These are phyloP conservation scores for Neoitamus cyanurus DNA, from an alignment of 2,888 invertebrate genomes.

Conservation along the genomic window DNA sequence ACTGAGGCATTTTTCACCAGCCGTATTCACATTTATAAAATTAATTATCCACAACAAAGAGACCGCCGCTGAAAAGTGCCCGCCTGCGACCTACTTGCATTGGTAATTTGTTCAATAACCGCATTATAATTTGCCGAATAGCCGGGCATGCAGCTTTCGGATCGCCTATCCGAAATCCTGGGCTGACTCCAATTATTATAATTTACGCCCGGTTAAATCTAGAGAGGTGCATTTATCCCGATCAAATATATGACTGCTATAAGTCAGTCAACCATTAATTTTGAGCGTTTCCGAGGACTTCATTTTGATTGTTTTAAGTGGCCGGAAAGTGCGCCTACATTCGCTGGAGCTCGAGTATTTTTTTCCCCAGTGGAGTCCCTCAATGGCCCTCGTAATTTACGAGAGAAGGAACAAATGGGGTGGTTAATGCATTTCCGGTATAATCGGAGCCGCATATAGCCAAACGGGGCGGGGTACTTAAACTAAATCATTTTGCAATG, in stretches of 20 bases:
- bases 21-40: conserved; percentile 20
- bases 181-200: conserved; percentile 33
- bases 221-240: conserved; percentile 23
- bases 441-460: neutral
- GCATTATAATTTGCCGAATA: conserved; percentile 30
- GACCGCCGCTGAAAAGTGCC: conserved; percentile 22
- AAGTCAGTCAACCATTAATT: conserved; percentile 31
- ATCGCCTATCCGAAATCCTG: neutral
- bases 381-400: conserved; percentile 7
- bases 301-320: conserved; percentile 39
- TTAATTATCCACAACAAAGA: conserved; percentile 32
- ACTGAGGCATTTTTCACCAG: neutral
- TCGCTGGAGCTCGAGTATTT: neutral
- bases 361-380: neutral
- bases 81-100: conserved; percentile 28
- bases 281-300: conserved; percentile 24
- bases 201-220: conserved; percentile 31
- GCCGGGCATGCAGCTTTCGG: neutral
- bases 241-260: conserved; percentile 13
- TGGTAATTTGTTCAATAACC: conserved; percentile 35
- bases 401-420: conserved; percentile 6
- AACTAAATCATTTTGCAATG: conserved; percentile 1
- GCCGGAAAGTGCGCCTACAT: conserved; percentile 25
- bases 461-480: neutral
- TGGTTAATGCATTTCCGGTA: neutral